Conservation (phyloP, 35 echinoderm and acorn worm species). For the Heliocidaris erythrogramma region DNA sequence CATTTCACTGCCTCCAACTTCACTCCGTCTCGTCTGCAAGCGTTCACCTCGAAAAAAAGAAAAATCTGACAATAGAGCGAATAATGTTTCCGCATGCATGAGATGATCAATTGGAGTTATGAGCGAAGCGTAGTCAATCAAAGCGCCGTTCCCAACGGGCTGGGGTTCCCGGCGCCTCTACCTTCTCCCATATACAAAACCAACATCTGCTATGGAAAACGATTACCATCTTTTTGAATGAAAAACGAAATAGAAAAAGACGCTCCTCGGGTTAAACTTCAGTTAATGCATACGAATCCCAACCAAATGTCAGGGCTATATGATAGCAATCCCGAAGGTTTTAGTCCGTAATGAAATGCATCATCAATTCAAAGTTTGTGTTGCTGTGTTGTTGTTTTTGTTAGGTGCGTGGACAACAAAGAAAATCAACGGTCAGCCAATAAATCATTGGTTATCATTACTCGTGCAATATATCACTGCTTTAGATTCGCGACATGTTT, state of each 20-base stretch:
- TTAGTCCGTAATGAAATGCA: not conserved
- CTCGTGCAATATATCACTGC: not conserved
- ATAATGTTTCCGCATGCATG: slow-evolving; percentile 36
- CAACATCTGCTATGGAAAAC: not conserved
- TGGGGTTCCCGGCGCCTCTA: not conserved
- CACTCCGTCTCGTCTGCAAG: not conserved
- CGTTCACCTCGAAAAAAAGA: not conserved
- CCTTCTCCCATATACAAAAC: not conserved
- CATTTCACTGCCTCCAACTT: not conserved
- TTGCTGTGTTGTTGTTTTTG: not conserved
- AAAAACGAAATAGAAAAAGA: not conserved
- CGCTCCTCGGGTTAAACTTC: not conserved
- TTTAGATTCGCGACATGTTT: not conserved
- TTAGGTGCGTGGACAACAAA: not conserved
- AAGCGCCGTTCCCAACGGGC: slow-evolving; percentile 33
- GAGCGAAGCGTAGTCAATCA: slow-evolving; percentile 19
- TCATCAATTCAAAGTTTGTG: slow-evolving; percentile 3
- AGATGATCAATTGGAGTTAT: slow-evolving; percentile 29
- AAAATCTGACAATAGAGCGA: slow-evolving; percentile 5
- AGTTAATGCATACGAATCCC: not conserved
- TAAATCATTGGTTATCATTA: not conserved
- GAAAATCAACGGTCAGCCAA: not conserved
- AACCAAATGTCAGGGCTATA: not conserved
- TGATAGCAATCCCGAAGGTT: not conserved
- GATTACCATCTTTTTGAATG: slow-evolving; percentile 13